These are phyloP conservation scores for Scelioninae gen. 1 DNA, from an alignment of 2,888 invertebrate species.

Conservation along the genomic window DNA sequence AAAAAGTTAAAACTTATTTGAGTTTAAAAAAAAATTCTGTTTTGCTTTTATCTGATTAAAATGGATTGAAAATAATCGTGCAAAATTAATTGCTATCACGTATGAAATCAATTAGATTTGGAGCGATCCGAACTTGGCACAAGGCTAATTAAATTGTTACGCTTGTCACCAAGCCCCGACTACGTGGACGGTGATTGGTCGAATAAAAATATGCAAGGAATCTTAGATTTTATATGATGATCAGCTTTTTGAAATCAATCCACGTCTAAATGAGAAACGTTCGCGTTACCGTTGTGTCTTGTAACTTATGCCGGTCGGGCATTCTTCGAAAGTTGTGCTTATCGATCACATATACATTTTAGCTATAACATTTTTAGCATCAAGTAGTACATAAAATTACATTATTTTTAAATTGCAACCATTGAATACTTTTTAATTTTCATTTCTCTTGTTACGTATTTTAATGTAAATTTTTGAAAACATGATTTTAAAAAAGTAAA, in stretches of 20 bases:
- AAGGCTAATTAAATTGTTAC: conserved; percentile 65
- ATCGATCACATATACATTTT: conserved; percentile 47
- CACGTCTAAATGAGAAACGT: conserved; percentile 66
- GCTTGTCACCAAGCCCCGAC: conserved; percentile 40
- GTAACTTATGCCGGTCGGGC: conserved; percentile 36
- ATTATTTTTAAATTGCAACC: too few species aligned
- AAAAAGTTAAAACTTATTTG: too few species aligned
- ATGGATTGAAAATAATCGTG: background rate
- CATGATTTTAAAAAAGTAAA: too few species aligned
- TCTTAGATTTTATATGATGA: conserved; percentile 65
- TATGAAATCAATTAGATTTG: conserved; percentile 41
- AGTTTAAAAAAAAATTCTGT: too few species aligned
- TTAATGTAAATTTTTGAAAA: too few species aligned
- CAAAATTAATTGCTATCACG: conserved; percentile 31
- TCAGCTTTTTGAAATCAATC: conserved; percentile 67
- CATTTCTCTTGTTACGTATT: background rate
- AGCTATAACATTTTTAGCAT: too few species aligned
- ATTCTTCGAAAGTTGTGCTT: conserved; percentile 46
- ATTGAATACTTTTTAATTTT: background rate
- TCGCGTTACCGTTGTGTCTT: conserved; percentile 65
- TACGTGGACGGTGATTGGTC: conserved; percentile 25
- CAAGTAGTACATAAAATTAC: too few species aligned
- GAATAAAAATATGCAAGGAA: conserved; percentile 63
- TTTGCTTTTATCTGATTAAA: background rate
- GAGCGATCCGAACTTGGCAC: conserved; percentile 46